phyloP scores from a whole-genome alignment of 2,888 invertebrate genomes.

The Tiliacea citrago region DNA sequence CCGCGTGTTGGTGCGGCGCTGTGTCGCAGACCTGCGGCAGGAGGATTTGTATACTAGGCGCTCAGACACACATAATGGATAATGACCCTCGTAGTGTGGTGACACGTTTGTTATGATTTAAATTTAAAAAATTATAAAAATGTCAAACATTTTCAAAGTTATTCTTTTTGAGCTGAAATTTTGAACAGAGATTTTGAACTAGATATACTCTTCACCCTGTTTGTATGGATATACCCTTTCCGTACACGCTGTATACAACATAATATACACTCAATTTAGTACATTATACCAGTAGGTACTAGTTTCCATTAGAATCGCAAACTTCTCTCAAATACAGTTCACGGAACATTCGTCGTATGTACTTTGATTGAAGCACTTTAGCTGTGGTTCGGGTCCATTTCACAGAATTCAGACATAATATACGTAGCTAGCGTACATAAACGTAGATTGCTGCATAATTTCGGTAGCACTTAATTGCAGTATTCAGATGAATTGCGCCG shows the following conservation, averaged over 20 bases:
- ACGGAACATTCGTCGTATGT: slow-evolving; percentile 3
- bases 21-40: too few relatives aligned
- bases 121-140: too few relatives aligned
- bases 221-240: too few relatives aligned
- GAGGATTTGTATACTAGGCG: too few relatives aligned
- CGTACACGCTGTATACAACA: neutral
- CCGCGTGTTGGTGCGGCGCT: too few relatives aligned
- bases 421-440: neutral
- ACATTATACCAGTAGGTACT: neutral
- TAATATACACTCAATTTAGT: neutral
- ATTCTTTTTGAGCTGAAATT: too few relatives aligned
- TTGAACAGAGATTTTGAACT: too few relatives aligned
- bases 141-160: too few relatives aligned
- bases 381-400: slow-evolving; percentile 32
- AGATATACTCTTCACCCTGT: too few relatives aligned
- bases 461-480: slow-evolving; percentile 2
- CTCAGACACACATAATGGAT: too few relatives aligned
- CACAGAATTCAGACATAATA: slow-evolving; percentile 1
- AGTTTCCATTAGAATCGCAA: slow-evolving; percentile 31
- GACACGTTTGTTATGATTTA: too few relatives aligned
- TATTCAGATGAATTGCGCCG: neutral
- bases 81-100: too few relatives aligned
- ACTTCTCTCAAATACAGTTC: slow-evolving; percentile 18
- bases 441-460: neutral
- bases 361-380: slow-evolving; percentile 40